Conservation (phyloP, 2,888 invertebrate species). For the Dastarcus helophoroides region DNA sequence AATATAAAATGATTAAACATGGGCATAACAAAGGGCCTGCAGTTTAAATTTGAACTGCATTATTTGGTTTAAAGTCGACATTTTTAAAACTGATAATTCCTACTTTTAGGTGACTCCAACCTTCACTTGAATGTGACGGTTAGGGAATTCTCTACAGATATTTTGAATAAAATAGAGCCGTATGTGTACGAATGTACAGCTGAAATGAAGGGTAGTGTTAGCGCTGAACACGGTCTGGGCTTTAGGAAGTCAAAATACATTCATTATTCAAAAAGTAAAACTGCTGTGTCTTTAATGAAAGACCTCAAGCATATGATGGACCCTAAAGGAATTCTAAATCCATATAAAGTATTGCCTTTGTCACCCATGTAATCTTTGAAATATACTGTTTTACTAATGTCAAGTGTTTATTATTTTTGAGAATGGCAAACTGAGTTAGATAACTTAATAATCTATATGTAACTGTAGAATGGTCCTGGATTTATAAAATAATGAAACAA, state of each 20-base stretch:
- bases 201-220: constrained; percentile 72
- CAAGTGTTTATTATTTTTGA: too few relatives aligned
- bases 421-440: too few relatives aligned
- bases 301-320: constrained; percentile 78
- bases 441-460: too few relatives aligned
- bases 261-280: constrained; percentile 64
- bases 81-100: constrained; percentile 1
- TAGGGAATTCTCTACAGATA: constrained; percentile 50
- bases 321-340: constrained; percentile 90
- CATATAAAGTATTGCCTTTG: constrained; percentile 69
- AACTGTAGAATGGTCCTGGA: too few relatives aligned
- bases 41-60: too few relatives aligned
- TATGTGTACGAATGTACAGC: constrained; percentile 84
- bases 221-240: constrained; percentile 97
- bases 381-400: too few relatives aligned
- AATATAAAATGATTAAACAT: too few relatives aligned
- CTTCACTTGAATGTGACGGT: constrained; percentile 83
- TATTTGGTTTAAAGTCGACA: too few relatives aligned
- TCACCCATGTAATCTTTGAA: constrained; percentile 10
- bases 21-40: too few relatives aligned
- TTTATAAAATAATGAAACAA: too few relatives aligned
- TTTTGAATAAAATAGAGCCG: constrained; percentile 66
- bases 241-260: constrained; percentile 76
- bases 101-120: constrained; percentile 74
- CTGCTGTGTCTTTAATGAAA: constrained; percentile 70